phyloP scores from a whole-genome alignment of 2,113 vertebrate species.

The Cololabis saira region DNA sequence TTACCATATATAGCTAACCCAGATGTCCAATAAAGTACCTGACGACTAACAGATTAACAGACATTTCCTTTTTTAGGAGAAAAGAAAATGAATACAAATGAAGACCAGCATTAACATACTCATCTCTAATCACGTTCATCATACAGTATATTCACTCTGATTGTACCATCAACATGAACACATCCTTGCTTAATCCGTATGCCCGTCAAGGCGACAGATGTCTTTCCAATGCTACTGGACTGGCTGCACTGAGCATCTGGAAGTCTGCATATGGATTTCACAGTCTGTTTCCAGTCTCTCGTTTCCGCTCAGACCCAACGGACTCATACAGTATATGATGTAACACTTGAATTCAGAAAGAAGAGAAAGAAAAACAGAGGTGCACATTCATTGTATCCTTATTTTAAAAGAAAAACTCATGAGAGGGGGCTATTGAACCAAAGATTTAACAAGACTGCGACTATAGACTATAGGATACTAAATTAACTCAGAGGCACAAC shows the following conservation, averaged over 20 bases:
- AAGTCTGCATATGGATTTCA: slow-evolving; percentile 21
- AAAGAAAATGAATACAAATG: too few species aligned
- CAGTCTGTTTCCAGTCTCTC: slow-evolving; percentile 58
- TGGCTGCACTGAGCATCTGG: slow-evolving; percentile 27
- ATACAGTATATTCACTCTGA: not conserved
- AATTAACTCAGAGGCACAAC: not conserved
- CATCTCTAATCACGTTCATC: not conserved
- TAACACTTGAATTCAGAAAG: slow-evolving; percentile 35
- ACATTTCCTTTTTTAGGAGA: too few species aligned
- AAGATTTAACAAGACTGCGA: not conserved
- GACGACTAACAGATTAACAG: too few species aligned
- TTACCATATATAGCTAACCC: slow-evolving; percentile 8
- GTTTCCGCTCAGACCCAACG: slow-evolving; percentile 50
- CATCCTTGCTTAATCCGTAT: not conserved
- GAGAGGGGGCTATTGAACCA: not conserved
- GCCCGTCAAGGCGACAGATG: slow-evolving; percentile 33
- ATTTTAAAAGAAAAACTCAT: slow-evolving; percentile 1
- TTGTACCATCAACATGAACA: slow-evolving; percentile 9
- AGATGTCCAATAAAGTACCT: slow-evolving; percentile 10
- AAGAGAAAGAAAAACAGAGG: slow-evolving; percentile 35
- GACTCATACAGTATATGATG: slow-evolving; percentile 65
- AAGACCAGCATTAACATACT: not conserved
- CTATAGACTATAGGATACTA: not conserved
- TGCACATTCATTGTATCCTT: slow-evolving; percentile 17
- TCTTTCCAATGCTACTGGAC: slow-evolving; percentile 44